Conservation (phyloP, 2,113 vertebrate genomes). For the Alethe castanea region DNA sequence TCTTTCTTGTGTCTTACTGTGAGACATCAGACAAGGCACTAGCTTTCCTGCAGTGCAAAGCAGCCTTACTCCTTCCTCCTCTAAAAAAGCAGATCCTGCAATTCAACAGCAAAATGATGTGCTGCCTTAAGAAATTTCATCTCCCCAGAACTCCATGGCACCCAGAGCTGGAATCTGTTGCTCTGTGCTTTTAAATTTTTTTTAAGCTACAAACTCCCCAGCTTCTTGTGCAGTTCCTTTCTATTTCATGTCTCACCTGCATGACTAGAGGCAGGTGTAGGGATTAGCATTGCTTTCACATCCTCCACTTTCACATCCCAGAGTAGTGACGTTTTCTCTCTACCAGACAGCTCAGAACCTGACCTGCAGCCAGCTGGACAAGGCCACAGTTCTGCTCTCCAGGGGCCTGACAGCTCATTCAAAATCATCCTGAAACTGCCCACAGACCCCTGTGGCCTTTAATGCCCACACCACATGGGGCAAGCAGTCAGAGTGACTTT, state of each 20-base stretch:
- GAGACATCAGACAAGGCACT: not conserved
- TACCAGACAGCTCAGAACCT: not conserved
- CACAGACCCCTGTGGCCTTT: not conserved
- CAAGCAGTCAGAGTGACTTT: not conserved
- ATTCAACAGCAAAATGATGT: not conserved
- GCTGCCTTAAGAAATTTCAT: not conserved
- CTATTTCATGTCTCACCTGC: not conserved
- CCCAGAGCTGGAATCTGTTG: not conserved
- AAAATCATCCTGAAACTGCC: not conserved
- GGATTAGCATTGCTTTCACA: constrained; percentile 32
- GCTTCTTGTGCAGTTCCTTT: not conserved
- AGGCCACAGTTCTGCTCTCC: not conserved
- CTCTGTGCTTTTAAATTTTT: rapidly evolving
- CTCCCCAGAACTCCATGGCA: not conserved
- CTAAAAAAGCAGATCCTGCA: not conserved
- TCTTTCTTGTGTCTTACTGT: not conserved
- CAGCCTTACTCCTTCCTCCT: not conserved
- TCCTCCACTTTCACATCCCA: not conserved
- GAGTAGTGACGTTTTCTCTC: not conserved
- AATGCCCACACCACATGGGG: not conserved
- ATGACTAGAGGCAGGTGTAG: constrained; percentile 28
- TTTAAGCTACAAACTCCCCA: not conserved
- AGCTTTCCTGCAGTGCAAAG: not conserved
- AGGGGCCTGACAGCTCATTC: not conserved
- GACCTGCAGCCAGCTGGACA: not conserved